Percentiles rank a stretch among this genome's conserved stretches.
These are phyloP conservation scores for Diabrotica balteata DNA, from an alignment of 2,888 invertebrate genomes.

Conservation along the genomic window DNA sequence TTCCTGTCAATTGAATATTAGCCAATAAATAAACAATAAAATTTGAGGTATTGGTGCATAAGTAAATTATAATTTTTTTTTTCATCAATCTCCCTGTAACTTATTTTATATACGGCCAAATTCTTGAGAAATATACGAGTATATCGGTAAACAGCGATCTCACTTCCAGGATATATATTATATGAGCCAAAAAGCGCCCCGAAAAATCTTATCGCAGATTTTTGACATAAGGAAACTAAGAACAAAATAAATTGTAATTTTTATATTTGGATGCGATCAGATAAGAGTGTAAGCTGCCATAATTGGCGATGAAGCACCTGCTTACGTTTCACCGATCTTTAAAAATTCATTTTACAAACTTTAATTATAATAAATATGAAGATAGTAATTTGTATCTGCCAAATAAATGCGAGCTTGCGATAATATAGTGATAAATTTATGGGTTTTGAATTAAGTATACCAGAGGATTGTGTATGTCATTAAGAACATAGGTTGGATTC, in stretches of 20 bases:
- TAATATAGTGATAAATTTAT: conserved; percentile 17
- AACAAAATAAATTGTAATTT: conserved; percentile 26
- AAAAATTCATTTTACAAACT: conserved; percentile 23
- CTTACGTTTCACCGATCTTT: conserved; percentile 33
- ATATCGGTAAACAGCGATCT: conserved; percentile 14
- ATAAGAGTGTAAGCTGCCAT: conserved; percentile 23
- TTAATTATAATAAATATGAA: conserved; percentile 28
- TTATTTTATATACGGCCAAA: conserved; percentile 12
- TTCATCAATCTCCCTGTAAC: too few relatives aligned
- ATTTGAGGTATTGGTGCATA: too few relatives aligned
- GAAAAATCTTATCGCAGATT: conserved; percentile 32
- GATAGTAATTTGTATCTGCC: conserved; percentile 29
- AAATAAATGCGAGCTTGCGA: conserved; percentile 11
- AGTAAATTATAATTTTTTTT: too few relatives aligned
- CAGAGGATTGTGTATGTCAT: background rate
- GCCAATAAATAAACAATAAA: too few relatives aligned
- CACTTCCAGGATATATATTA: conserved; percentile 26
- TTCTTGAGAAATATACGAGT: conserved; percentile 1
- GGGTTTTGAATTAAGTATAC: background rate
- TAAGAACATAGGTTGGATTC: conserved; percentile 26
- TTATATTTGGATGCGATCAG: conserved; percentile 27
- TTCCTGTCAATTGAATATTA: too few relatives aligned
- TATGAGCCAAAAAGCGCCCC: conserved; percentile 5
- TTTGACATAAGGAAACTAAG: conserved; percentile 24
- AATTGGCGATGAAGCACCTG: conserved; percentile 38